Evolutionary conservation across 2,797 vertebrate species (phyloP).

Genomic region (Intellagama lesueurii): DNA sequence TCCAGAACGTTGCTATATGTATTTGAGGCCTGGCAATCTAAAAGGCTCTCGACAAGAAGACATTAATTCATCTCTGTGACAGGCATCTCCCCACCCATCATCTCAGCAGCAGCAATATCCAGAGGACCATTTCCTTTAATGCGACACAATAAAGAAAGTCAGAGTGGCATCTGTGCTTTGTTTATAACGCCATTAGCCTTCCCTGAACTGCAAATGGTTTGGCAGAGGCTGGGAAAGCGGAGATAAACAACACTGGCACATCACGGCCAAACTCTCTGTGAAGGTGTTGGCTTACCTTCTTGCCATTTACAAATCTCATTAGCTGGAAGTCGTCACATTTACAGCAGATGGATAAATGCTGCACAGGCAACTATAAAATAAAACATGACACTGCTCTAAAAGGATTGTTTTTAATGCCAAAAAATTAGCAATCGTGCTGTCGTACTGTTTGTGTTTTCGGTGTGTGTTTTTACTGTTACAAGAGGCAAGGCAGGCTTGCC

Average conservation of each 20-base stretch:
- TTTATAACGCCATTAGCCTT: conserved; percentile 71
- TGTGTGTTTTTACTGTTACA: conserved; percentile 2
- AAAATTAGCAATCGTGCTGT: not conserved
- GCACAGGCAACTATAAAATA: conserved; percentile 38
- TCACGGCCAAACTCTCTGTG: conserved; percentile 34
- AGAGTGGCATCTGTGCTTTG: conserved; percentile 65
- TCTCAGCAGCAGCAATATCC: conserved; percentile 35
- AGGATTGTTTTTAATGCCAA: conserved; percentile 25
- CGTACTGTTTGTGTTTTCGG: not conserved
- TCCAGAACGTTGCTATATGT: not conserved
- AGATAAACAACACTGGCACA: conserved; percentile 46
- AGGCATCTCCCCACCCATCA: not conserved
- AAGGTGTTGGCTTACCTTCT: conserved; percentile 35
- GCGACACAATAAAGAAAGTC: conserved; percentile 61
- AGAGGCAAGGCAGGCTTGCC: not conserved
- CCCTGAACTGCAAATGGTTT: conserved; percentile 72
- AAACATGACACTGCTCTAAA: conserved; percentile 6
- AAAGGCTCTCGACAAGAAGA: not conserved
- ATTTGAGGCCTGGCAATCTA: not conserved
- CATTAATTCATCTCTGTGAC: conserved; percentile 18
- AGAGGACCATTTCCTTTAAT: conserved; percentile 61
- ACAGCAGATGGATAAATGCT: conserved; percentile 26
- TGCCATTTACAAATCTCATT: conserved; percentile 53
- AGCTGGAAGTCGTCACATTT: conserved; percentile 37
- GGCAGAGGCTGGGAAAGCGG: conserved; percentile 55